Evolutionary conservation across 2,797 vertebrate species (phyloP).

Genomic region (Sardinella longiceps): DNA sequence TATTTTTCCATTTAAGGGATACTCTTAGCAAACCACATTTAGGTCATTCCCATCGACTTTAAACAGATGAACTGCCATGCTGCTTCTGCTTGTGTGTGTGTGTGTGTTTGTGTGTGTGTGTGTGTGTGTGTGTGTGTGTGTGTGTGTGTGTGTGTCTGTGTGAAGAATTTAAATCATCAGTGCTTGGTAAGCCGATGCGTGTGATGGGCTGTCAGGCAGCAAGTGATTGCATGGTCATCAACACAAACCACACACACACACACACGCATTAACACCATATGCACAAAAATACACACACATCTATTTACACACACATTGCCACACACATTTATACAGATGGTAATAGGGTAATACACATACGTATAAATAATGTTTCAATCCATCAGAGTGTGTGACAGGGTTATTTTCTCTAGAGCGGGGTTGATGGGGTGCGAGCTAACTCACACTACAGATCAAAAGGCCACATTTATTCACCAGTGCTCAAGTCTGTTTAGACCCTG

Average conservation of each 20-base stretch:
- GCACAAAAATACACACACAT: background rate
- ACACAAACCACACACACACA: slow-evolving; percentile 3
- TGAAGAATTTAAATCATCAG: slow-evolving; percentile 6
- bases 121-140: background rate
- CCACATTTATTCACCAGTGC: background rate
- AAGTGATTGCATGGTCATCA: slow-evolving; percentile 20
- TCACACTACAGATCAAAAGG: background rate
- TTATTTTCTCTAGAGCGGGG: background rate
- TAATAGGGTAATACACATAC: slow-evolving; percentile 21
- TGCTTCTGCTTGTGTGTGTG: background rate
- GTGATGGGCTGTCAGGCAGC: slow-evolving; percentile 19
- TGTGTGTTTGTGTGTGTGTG: background rate
- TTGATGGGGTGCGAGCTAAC: background rate
- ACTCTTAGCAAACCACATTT: slow-evolving; percentile 1
- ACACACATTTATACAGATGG: slow-evolving; percentile 25
- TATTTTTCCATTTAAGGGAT: slow-evolving; percentile 21
- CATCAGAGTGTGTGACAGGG: slow-evolving; percentile 8
- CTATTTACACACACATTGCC: background rate
- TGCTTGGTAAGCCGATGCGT: slow-evolving; percentile 7
- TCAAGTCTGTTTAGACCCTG: background rate
- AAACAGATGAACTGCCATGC: slow-evolving; percentile 12
- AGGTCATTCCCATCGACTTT: background rate
- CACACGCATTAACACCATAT: background rate
- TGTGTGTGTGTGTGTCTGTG: background rate
- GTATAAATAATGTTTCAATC: slow-evolving; percentile 27